Base-by-base conservation (phyloP, 2,797 vertebrate species). In the Sitta carolinensis region DNA sequence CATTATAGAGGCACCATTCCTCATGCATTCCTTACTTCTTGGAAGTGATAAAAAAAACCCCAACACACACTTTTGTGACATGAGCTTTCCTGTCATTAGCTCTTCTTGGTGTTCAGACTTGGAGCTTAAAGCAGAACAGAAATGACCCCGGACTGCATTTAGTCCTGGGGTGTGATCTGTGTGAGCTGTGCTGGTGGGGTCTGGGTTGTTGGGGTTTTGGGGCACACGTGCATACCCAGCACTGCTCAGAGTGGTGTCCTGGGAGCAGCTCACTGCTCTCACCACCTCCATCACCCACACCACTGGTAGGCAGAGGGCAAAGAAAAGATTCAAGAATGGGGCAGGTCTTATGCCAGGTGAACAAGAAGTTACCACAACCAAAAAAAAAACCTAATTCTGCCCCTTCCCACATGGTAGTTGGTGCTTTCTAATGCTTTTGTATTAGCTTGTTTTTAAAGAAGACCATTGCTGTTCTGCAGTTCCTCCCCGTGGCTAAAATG, bases 291-390 rank as follows among this genome's bases (percentile, higher is more conserved):
- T 42, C 13, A 1, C 29, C 57, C 62, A 36, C 3, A 4, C 36
- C 59, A 16, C 20, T 45, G 11, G 16, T 34, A 67, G 27, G 58
- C n/a, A 59, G 30, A 74, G 50, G 59, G 34, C 55, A 76, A 72
- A 48, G 58, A 54, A 69, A 40, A 80, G 20, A 27, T 6, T 38
- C 50, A 73, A 77, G 30, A 21, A 47, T 1, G 2, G 22, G 10
- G 3, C 58, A 54, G 13, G 16, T 67, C 51, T 78, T 64, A 45
- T 0, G 12, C 6, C 22, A 68, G 23, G 25, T 0, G 0, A 87
- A 36, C 42, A 64, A 57, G 27, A 86, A 51, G 6, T 82, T 73
- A 43, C 6, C 34, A 40, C 48, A 87, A 22, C 11, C 19, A 66
- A 73, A 91, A 81, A 23, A n/a, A 38, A 77, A 90, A 67, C 20